Evolutionary conservation across 2,888 invertebrate genomes (phyloP).

Genomic region (Parelbella ahira): DNA sequence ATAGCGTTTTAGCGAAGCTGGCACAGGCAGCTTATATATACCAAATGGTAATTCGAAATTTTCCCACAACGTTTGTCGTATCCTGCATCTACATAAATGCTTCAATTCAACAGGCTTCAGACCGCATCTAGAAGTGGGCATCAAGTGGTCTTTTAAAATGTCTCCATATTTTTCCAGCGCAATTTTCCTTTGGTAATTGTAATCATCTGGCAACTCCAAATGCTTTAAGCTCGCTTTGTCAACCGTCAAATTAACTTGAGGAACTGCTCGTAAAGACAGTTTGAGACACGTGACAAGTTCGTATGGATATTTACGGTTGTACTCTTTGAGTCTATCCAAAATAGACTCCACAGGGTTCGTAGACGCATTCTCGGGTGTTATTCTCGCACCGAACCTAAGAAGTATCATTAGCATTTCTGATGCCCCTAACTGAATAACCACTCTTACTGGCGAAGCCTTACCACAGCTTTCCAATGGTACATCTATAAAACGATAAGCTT

Average conservation of each 20-base stretch:
- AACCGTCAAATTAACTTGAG: constrained; percentile 76
- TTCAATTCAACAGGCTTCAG: constrained; percentile 84
- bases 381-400: constrained; percentile 85
- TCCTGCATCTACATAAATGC: constrained; percentile 86
- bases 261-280: constrained; percentile 83
- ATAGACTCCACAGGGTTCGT: constrained; percentile 83
- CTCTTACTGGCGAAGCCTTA: constrained; percentile 84
- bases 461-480: constrained; percentile 92
- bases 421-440: constrained; percentile 86
- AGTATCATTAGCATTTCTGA: constrained; percentile 88
- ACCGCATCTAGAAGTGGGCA: constrained; percentile 82
- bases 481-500: constrained; percentile 84
- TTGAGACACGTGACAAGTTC: constrained; percentile 86
- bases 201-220: constrained; percentile 58
- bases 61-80: constrained; percentile 83
- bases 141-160: constrained; percentile 79
- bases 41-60: constrained; percentile 89
- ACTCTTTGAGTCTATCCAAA: constrained; percentile 83
- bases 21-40: constrained; percentile 84
- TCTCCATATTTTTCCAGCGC: constrained; percentile 67
- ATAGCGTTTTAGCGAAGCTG: constrained; percentile 84
- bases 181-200: constrained; percentile 67
- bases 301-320: constrained; percentile 83
- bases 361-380: constrained; percentile 79
- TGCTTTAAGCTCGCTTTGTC: constrained; percentile 53